These are phyloP conservation scores for Anagyrus pseudococci DNA, from an alignment of 2,888 invertebrate genomes.

Conservation along the genomic window DNA sequence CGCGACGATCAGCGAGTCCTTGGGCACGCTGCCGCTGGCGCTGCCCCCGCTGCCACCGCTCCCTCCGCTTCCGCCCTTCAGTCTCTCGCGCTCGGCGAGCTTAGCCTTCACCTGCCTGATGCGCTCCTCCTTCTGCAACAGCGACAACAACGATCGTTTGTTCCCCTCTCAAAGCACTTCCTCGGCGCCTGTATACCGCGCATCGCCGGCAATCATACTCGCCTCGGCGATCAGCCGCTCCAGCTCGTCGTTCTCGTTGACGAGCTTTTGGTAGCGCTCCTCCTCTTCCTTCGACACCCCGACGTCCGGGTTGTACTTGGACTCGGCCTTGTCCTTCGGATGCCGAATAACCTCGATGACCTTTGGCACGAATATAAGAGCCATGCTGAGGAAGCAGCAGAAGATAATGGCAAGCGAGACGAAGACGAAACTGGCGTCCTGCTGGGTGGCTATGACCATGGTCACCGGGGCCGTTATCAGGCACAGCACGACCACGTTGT, in stretches of 20 bases:
- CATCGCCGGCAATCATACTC: conserved; percentile 47
- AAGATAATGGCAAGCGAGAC: conserved; percentile 95
- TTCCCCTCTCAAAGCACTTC: neutral
- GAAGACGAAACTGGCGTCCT: conserved; percentile 97
- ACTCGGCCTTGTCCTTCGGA: conserved; percentile 87
- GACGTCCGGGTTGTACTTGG: conserved; percentile 84
- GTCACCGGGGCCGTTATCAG: conserved; percentile 98
- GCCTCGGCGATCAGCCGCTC: conserved; percentile 95
- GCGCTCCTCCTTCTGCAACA: conserved; percentile 84
- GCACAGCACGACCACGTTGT: conserved; percentile 98
- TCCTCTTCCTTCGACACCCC: conserved; percentile 90
- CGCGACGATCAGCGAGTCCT: conserved; percentile 76
- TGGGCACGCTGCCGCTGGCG: conserved; percentile 61
- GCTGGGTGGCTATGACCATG: conserved; percentile 95
- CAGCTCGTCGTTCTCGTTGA: conserved; percentile 94
- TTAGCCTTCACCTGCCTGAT: conserved; percentile 82
- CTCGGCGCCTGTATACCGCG: neutral
- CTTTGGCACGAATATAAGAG: conserved; percentile 98
- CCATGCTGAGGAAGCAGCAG: conserved; percentile 98
- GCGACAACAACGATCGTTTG: neutral
- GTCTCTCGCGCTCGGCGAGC: conserved; percentile 77
- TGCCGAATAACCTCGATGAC: conserved; percentile 91
- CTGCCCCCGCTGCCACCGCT: conserved; percentile 53
- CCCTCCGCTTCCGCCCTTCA: conserved; percentile 64
- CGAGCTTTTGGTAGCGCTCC: conserved; percentile 89